Percentiles rank a stretch among this genome's conserved stretches.
phyloP scores from a whole-genome alignment of 2,888 invertebrate species.

The Lordiphosa andalusiaca region DNA sequence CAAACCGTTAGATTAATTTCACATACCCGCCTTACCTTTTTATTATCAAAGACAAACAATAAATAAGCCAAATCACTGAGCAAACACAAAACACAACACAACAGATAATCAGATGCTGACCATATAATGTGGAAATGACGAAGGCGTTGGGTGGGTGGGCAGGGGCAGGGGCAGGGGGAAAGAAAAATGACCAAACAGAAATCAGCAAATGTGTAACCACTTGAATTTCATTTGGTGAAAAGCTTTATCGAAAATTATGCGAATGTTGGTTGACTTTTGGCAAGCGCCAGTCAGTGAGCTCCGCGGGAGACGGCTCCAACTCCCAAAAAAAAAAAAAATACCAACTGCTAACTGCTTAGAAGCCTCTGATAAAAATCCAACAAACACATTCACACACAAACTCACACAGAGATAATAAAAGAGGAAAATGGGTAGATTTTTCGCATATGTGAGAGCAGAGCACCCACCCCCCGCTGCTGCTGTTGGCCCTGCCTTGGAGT shows the following conservation, averaged over 20 bases:
- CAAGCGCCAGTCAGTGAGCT: conserved; percentile 49
- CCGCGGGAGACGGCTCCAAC: conserved; percentile 45
- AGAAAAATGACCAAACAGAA: conserved; percentile 57
- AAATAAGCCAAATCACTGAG: conserved; percentile 51
- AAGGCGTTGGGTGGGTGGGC: conserved; percentile 8
- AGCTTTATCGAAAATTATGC: conserved; percentile 78
- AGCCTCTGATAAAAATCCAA: conserved; percentile 67
- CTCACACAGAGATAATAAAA: conserved; percentile 69
- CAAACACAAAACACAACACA: conserved; percentile 55
- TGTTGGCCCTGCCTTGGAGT: conserved; percentile 26
- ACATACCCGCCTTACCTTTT: conserved; percentile 47
- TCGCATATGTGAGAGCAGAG: conserved; percentile 63
- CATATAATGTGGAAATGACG: conserved; percentile 61
- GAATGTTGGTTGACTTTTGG: conserved; percentile 70
- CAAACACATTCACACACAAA: conserved; percentile 38
- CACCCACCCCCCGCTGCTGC: conserved; percentile 41
- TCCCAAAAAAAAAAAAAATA: conserved; percentile 4
- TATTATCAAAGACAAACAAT: conserved; percentile 45
- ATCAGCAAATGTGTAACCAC: conserved; percentile 65
- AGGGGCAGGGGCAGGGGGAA: conserved; percentile 5
- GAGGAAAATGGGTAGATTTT: conserved; percentile 65
- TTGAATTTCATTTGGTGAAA: conserved; percentile 79
- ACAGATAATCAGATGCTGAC: conserved; percentile 70
- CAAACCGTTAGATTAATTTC: conserved; percentile 20
- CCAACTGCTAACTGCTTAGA: conserved; percentile 62